phyloP scores from a whole-genome alignment of 2,797 vertebrate species.

The Parotocinclus haroldoi region DNA sequence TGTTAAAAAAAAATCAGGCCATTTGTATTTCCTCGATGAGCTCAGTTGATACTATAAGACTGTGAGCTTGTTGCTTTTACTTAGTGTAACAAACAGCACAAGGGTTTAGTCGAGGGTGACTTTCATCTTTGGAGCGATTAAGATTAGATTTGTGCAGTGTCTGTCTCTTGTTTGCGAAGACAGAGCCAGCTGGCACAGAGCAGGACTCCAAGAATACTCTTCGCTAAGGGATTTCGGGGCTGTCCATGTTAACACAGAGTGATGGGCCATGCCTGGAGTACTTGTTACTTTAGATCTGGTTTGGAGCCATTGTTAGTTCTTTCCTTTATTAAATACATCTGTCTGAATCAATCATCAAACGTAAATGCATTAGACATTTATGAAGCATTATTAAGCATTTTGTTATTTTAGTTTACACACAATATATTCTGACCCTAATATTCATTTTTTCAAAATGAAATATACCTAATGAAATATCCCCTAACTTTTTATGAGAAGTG shows the following conservation, averaged over 20 bases:
- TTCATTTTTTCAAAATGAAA: no score
- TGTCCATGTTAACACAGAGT: constrained; percentile 50
- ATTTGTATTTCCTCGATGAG: constrained; percentile 32
- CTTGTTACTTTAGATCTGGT: constrained; percentile 1
- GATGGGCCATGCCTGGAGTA: neutral
- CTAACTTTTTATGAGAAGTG: no score
- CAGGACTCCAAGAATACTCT: constrained; percentile 60
- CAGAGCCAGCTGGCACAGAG: constrained; percentile 73
- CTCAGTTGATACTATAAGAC: constrained; percentile 35
- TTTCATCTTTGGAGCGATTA: constrained; percentile 69
- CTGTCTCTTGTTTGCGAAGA: constrained; percentile 63
- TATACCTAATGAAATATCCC: no score
- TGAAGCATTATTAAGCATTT: neutral
- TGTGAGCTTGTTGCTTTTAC: constrained; percentile 46
- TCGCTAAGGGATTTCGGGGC: constrained; percentile 62
- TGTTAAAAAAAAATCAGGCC: no score
- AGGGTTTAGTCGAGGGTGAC: constrained; percentile 60
- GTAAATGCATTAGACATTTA: neutral
- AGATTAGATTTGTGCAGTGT: constrained; percentile 72
- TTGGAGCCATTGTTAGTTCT: constrained; percentile 7
- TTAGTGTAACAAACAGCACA: constrained; percentile 57
- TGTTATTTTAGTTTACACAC: neutral
- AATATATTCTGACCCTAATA: no score
- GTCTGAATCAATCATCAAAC: no score
- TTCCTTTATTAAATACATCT: neutral